phyloP scores from a whole-genome alignment of 1,140 invertebrate genomes.

The Hydropsyche tenuis region DNA sequence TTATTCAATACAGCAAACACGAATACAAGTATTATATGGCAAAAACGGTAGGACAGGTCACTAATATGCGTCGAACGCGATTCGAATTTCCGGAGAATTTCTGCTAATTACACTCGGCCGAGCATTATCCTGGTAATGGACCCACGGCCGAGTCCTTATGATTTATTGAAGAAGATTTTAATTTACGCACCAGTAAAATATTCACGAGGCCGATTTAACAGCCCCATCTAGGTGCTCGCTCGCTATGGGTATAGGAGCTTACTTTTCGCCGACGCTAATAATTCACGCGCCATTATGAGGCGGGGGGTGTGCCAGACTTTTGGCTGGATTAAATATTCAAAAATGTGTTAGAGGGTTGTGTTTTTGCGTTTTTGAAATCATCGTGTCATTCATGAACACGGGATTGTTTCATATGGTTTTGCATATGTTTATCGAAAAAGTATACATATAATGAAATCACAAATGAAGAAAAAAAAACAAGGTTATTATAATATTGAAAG shows the following conservation, averaged over 20 bases:
- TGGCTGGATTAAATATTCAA: conserved; percentile 32
- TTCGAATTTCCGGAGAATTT: neutral
- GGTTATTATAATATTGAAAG: too few species aligned
- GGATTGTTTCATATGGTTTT: too few species aligned
- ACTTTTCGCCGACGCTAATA: conserved; percentile 32
- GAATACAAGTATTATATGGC: too few species aligned
- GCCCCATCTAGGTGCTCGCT: conserved; percentile 1
- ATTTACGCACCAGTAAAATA: conserved; percentile 30
- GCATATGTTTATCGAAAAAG: too few species aligned
- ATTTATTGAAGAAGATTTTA: conserved; percentile 37
- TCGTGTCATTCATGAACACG: neutral
- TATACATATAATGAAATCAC: too few species aligned
- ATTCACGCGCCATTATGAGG: conserved; percentile 28
- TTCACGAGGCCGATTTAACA: conserved; percentile 24
- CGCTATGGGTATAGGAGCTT: too few species aligned
- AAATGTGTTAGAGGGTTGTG: conserved; percentile 6
- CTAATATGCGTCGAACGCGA: too few species aligned
- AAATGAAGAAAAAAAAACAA: neutral
- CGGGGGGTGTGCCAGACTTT: conserved; percentile 12
- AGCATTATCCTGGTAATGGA: conserved; percentile 22
- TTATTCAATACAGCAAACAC: too few species aligned
- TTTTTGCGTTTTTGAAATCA: neutral
- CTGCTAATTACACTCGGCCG: neutral
- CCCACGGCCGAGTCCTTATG: conserved; percentile 20
- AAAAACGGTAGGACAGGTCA: too few species aligned